Base-by-base conservation (phyloP, 2,113 vertebrate species). In the Amia ocellicauda region DNA sequence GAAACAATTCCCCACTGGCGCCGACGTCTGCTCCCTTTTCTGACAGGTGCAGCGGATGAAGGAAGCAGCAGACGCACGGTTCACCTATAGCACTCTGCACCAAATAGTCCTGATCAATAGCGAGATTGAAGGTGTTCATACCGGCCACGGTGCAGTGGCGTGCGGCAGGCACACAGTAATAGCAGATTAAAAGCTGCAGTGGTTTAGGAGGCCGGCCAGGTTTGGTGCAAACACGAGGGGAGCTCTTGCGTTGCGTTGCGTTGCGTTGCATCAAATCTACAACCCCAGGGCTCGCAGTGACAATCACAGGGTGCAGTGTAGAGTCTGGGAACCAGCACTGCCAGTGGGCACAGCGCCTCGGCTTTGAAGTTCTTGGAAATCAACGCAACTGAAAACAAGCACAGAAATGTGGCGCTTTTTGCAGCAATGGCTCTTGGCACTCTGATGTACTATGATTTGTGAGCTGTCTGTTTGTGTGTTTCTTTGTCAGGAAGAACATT, bases 301-400 rank as follows among this genome's bases (percentile, higher is more conserved):
- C n/a, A 36, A 27, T 40, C 3, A 47, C 31, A 5, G 41, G 24
- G 17, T 10, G 13, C 41, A 66, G 57, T 26, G 28, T 49, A 29
- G 9, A 5, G 22, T 24, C 51, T 14, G 16, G 51, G 62, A 53
- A 63, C 23, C 8, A 23, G 24, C 47, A 36, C 36, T 17, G 22
- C 57, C 57, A 58, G 57, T 10, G 40, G 57, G 20, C 31, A 58
- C n/a, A 41, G 40, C 41, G 43, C 43, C 3, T 14, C 10, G 41
- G 31, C 31, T 43, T 51, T 66, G 4, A 13, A 36, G 47, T 20
- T 51, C 31, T 40, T 14, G 27, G 64, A 52, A 43, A 23, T 22
- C 43, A 42, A 53, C 27, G 24, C 49, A 20, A 53, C 43, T 53
- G 42, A 58, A 43, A 66, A 28, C 8, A 20, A 45, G 55, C 23